Conservation (phyloP, 1,140 invertebrate genomes). For the Drosophila nigrodunni region DNA sequence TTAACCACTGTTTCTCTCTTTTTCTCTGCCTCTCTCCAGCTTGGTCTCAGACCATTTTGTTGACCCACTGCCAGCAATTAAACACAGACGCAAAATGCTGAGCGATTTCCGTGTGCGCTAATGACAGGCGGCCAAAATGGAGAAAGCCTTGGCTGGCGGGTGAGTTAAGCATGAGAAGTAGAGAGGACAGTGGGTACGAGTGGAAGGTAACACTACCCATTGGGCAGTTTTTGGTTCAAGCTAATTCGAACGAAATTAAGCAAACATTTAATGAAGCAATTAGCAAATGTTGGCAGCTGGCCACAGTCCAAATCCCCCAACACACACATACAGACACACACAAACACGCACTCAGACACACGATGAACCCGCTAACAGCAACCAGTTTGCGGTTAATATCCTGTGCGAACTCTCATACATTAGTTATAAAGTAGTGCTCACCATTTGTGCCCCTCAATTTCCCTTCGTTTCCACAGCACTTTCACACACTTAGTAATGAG, state of each 20-base stretch:
- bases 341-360: neutral
- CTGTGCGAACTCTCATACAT: constrained; percentile 57
- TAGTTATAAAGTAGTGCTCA: constrained; percentile 49
- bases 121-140: constrained; percentile 15
- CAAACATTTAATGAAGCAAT: constrained; percentile 83
- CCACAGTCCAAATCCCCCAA: constrained; percentile 7
- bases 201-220: neutral
- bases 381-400: constrained; percentile 63
- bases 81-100: constrained; percentile 46
- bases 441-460: neutral
- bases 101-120: constrained; percentile 43
- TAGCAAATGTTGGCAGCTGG: constrained; percentile 65
- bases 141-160: no score
- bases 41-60: constrained; percentile 11
- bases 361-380: constrained; percentile 18
- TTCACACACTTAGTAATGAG: constrained; percentile 18
- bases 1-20: neutral
- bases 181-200: neutral
- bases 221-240: constrained; percentile 45
- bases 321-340: neutral
- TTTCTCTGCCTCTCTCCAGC: neutral
- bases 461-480: neutral
- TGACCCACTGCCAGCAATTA: constrained; percentile 47
- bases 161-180: neutral
- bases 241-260: constrained; percentile 83